phyloP scores from a whole-genome alignment of 2,888 invertebrate genomes.

The Ditula angustiorana region DNA sequence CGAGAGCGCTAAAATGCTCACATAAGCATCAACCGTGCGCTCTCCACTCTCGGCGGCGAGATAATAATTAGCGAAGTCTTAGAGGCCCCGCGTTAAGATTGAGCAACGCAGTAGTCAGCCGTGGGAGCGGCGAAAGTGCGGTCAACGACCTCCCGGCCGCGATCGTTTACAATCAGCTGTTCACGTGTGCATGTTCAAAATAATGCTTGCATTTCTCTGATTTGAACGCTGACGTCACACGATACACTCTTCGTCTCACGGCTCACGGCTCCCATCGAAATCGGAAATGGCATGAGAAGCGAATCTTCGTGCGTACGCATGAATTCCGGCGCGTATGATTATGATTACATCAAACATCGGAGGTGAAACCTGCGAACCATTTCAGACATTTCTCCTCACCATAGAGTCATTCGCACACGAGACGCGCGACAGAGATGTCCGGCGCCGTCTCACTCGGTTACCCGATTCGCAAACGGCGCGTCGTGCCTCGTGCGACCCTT shows the following conservation, averaged over 20 bases:
- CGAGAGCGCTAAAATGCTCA: constrained; percentile 46
- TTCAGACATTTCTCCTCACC: constrained; percentile 55
- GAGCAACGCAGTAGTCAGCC: constrained; percentile 69
- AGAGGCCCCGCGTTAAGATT: constrained; percentile 60
- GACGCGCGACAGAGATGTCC: constrained; percentile 59
- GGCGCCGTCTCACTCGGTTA: constrained; percentile 60
- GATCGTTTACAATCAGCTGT: constrained; percentile 79
- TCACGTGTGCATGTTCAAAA: constrained; percentile 64
- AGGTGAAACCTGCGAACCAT: constrained; percentile 58
- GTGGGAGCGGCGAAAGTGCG: constrained; percentile 83
- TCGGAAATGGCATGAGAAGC: constrained; percentile 42
- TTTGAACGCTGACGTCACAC: constrained; percentile 16
- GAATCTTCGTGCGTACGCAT: constrained; percentile 26
- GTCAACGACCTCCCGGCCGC: constrained; percentile 74
- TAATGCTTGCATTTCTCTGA: constrained; percentile 49
- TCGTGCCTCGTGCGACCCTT: constrained; percentile 68
- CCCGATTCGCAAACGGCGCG: constrained; percentile 63
- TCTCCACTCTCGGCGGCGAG: constrained; percentile 36
- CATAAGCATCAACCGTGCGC: background rate
- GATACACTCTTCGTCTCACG: constrained; percentile 1
- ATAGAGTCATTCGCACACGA: constrained; percentile 45
- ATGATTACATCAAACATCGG: constrained; percentile 57
- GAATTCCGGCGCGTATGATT: constrained; percentile 52
- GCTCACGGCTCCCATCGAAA: constrained; percentile 4
- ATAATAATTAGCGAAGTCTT: constrained; percentile 59